Conservation (phyloP, 2,113 vertebrate genomes). For the Pelusios castaneus region DNA sequence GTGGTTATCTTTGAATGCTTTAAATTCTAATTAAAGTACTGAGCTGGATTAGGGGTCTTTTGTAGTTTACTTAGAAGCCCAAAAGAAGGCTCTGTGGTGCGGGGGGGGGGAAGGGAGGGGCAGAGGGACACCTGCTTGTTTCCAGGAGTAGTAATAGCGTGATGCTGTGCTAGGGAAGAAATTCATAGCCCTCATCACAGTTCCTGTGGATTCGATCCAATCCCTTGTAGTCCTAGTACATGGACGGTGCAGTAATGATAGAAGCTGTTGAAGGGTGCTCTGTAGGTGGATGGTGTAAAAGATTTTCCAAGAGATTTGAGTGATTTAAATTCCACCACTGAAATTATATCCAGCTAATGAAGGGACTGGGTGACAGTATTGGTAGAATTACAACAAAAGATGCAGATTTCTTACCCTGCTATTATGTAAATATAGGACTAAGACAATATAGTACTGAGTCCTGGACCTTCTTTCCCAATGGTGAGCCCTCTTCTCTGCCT, state of each 20-base stretch:
- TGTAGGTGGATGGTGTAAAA: neutral
- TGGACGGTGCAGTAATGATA: neutral
- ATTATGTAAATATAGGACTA: neutral
- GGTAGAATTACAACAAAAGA: neutral
- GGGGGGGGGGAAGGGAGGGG: no score
- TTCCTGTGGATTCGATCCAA: neutral
- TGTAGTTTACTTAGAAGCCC: neutral
- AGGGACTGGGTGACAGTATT: neutral
- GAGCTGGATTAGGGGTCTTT: neutral
- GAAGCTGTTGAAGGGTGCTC: neutral
- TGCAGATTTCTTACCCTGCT: rapidly evolving
- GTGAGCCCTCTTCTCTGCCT: neutral
- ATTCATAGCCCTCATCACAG: neutral
- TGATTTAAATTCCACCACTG: neutral
- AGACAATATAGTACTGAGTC: neutral
- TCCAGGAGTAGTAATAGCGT: neutral
- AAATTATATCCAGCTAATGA: neutral
- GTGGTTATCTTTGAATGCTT: neutral
- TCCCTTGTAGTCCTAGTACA: neutral
- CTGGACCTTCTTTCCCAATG: neutral
- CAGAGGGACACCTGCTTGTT: neutral
- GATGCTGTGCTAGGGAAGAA: neutral
- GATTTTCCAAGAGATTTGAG: neutral
- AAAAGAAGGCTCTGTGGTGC: neutral
- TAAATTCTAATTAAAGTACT: neutral